Percentiles rank a stretch among this genome's conserved stretches.
Evolutionary conservation across 2,888 invertebrate species (phyloP).

Genomic region (Leptinotarsa juncta): DNA sequence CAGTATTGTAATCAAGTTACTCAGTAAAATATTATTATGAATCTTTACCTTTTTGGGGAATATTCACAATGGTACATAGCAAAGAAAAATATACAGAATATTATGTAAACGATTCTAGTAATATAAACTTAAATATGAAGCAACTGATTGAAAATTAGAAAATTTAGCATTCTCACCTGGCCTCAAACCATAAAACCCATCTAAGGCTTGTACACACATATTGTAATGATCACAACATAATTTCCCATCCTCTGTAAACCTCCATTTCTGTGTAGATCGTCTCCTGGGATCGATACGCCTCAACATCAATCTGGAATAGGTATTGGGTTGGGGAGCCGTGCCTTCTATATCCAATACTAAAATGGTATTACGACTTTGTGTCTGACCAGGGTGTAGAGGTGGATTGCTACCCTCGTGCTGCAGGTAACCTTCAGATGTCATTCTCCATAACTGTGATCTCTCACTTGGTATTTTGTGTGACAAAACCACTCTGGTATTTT

Average conservation of each 20-base stretch:
- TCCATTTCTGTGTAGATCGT: conserved; percentile 93
- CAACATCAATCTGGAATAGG: conserved; percentile 80
- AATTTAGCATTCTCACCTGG: conserved; percentile 55
- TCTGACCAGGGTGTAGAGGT: conserved; percentile 66
- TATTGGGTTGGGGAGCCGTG: conserved; percentile 83
- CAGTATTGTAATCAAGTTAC: too few relatives aligned
- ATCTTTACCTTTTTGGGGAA: too few relatives aligned
- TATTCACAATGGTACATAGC: too few relatives aligned
- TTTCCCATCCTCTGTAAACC: conserved; percentile 84
- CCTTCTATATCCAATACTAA: conserved; percentile 87
- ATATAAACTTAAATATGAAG: too few relatives aligned
- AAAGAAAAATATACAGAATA: neutral
- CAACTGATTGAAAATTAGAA: neutral
- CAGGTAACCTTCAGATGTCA: conserved; percentile 88
- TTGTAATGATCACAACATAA: conserved; percentile 89
- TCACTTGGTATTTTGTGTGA: conserved; percentile 78
- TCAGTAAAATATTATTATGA: too few relatives aligned
- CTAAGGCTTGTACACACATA: conserved; percentile 86
- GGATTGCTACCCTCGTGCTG: conserved; percentile 93
- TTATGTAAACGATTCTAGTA: neutral
- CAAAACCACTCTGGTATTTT: conserved; percentile 75
- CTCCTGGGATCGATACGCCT: conserved; percentile 87
- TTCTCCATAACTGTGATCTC: conserved; percentile 92
- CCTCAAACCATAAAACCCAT: conserved; percentile 70
- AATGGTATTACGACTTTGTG: conserved; percentile 58